Conservation (phyloP, 1,140 invertebrate species). For the Trichonephila inaurata region DNA sequence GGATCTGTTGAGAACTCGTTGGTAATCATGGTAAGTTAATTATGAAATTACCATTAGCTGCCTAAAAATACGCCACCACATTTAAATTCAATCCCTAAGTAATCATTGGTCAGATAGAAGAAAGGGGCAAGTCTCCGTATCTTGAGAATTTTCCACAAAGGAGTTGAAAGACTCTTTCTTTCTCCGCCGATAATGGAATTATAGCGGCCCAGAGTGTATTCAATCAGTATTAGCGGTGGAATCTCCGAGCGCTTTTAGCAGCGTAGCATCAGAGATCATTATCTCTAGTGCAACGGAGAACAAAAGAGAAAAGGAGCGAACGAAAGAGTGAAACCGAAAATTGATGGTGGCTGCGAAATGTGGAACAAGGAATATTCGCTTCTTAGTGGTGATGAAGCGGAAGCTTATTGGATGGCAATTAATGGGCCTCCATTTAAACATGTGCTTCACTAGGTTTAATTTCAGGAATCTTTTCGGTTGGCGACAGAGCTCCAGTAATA, state of each 20-base stretch:
- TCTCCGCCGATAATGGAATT: slow-evolving; percentile 64
- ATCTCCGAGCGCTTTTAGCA: slow-evolving; percentile 59
- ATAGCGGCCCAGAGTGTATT: slow-evolving; percentile 53
- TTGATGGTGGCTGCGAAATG: slow-evolving; percentile 73
- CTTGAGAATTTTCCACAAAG: slow-evolving; percentile 21
- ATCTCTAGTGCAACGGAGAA: slow-evolving; percentile 41
- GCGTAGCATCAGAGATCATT: slow-evolving; percentile 59
- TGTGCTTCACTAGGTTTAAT: slow-evolving; percentile 76
- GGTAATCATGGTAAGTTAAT: background rate
- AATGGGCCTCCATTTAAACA: slow-evolving; percentile 74
- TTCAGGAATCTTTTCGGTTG: slow-evolving; percentile 55
- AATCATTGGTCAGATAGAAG: slow-evolving; percentile 22
- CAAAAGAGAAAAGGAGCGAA: slow-evolving; percentile 50
- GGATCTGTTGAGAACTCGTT: background rate
- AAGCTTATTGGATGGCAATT: slow-evolving; percentile 68
- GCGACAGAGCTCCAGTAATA: slow-evolving; percentile 23
- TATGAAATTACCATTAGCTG: slow-evolving; percentile 23
- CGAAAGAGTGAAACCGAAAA: slow-evolving; percentile 73
- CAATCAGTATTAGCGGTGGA: slow-evolving; percentile 56
- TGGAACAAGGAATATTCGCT: slow-evolving; percentile 65
- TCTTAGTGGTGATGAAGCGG: slow-evolving; percentile 72
- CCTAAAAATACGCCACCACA: background rate
- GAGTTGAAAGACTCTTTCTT: slow-evolving; percentile 59
- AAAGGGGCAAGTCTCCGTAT: background rate
- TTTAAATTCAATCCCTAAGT: slow-evolving; percentile 3